Evolutionary conservation across 2,888 invertebrate genomes (phyloP), one percentile per base, ranked within the genome.

Genomic region (Dusona sp.): DNA sequence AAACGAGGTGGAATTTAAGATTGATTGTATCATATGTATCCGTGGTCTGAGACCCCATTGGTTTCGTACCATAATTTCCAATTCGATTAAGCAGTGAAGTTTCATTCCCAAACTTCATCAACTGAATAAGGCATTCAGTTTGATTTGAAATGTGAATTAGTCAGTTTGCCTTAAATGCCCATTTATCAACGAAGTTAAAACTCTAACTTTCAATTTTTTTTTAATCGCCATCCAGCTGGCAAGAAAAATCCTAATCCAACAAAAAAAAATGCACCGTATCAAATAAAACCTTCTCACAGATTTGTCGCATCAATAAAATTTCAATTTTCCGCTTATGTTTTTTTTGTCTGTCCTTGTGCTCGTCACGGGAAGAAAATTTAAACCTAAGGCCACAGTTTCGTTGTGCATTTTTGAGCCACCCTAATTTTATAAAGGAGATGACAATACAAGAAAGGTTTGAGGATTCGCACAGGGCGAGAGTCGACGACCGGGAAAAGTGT

Each of bases 351-450:
- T 48, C 48, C 54, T 72, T 38, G 11, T n/a, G 29, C 22, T 77
- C 25, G 48, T 54, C 45, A 61, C 57, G n/a, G 33, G 45, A 70
- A 33, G 8, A 29, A 25, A 79, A 45, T 61, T 61, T 16, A 54
- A 36, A 61, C 9, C 61, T 42, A 33, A 61, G 61, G 54, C 42
- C 29, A 70, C 70, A 29, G 79, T 68, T 42, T n/a, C 57, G 57
- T 54, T 79, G 42, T 51, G 51, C 65, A 67, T 67, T 51, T 70
- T 38, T 45, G 51, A 42, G 65, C 16, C n/a, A 65, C 54, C 78
- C 78, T 79, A 73, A 83, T 78, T 83, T 73, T 54, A 25, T 29
- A n/a, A 54, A 13, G 65, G 73, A 67, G 83, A n/a, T n/a, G n/a
- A 83, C 74, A 82, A 75, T 61, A n/a, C 33, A 45, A n/a, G 36